phyloP scores from a whole-genome alignment of 2,888 invertebrate species.

The Catonia carolina region DNA sequence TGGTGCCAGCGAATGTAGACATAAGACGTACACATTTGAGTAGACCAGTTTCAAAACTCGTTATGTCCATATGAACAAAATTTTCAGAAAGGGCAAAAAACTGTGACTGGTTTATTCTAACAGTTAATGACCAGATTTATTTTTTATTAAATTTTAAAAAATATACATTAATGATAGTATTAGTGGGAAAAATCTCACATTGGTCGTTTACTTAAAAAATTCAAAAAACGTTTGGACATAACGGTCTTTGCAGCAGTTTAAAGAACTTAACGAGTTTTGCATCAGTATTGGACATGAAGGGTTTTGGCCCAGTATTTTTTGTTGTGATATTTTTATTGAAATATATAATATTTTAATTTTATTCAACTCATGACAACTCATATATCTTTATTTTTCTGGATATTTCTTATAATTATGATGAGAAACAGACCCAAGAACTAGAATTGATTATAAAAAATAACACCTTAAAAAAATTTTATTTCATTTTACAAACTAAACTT shows the following conservation, averaged over 20 bases:
- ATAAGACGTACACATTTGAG: conserved; percentile 36
- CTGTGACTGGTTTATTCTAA: conserved; percentile 1
- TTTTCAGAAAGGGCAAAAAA: neutral
- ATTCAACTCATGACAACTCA: conserved; percentile 2
- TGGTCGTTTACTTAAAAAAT: conserved; percentile 11
- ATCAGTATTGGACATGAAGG: conserved; percentile 7
- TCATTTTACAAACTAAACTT: conserved; percentile 3
- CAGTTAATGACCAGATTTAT: neutral
- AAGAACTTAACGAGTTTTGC: conserved; percentile 9
- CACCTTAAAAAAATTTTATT: neutral
- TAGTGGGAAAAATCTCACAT: neutral
- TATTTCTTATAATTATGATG: conserved; percentile 1
- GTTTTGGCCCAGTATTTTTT: conserved; percentile 5
- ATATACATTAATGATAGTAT: neutral
- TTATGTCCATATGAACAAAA: conserved; percentile 1
- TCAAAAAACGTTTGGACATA: conserved; percentile 10
- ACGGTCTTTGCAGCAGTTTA: conserved; percentile 2
- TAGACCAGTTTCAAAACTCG: conserved; percentile 1
- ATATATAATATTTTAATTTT: conserved; percentile 2
- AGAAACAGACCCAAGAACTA: neutral
- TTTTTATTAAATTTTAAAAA: neutral
- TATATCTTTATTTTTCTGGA: neutral
- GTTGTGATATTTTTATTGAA: neutral
- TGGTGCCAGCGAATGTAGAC: conserved; percentile 36
- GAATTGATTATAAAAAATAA: neutral